Percentiles rank a stretch among this genome's conserved stretches.
These are phyloP conservation scores for Drosophila sproati DNA, from an alignment of 1,140 invertebrate genomes.

Conservation along the genomic window DNA sequence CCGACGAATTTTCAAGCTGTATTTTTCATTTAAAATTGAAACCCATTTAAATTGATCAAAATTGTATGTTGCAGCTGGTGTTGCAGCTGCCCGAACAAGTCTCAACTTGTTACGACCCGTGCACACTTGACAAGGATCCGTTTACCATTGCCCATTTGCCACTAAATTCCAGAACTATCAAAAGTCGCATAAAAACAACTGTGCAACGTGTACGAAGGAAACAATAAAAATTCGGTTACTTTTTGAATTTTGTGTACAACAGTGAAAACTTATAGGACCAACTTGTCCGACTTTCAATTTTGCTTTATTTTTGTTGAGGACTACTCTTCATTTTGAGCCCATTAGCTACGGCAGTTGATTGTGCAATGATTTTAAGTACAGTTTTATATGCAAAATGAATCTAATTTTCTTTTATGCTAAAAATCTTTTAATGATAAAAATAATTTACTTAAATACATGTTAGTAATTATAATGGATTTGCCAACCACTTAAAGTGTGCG, in stretches of 20 bases:
- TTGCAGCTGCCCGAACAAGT: background rate
- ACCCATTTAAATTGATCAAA: background rate
- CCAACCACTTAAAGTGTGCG: too few species aligned
- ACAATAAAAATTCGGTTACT: background rate
- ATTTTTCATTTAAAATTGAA: background rate
- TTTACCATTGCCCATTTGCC: too few species aligned
- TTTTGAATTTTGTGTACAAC: background rate
- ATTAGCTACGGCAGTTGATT: conserved; percentile 12
- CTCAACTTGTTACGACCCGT: background rate
- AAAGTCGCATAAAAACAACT: conserved; percentile 28
- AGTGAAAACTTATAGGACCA: conserved; percentile 38
- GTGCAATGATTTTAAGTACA: too few species aligned
- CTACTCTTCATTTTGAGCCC: background rate
- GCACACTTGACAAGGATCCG: background rate
- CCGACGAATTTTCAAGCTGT: too few species aligned
- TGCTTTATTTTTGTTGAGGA: background rate
- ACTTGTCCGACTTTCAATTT: conserved; percentile 51
- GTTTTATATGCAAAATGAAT: too few species aligned
- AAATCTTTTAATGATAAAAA: too few species aligned
- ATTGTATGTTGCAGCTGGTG: background rate
- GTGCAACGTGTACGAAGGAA: conserved; percentile 15
- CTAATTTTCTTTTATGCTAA: too few species aligned
- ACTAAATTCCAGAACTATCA: background rate
- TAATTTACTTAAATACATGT: too few species aligned
- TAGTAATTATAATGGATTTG: too few species aligned